phyloP scores from a whole-genome alignment of 2,113 vertebrate species.

The Heterotis niloticus region DNA sequence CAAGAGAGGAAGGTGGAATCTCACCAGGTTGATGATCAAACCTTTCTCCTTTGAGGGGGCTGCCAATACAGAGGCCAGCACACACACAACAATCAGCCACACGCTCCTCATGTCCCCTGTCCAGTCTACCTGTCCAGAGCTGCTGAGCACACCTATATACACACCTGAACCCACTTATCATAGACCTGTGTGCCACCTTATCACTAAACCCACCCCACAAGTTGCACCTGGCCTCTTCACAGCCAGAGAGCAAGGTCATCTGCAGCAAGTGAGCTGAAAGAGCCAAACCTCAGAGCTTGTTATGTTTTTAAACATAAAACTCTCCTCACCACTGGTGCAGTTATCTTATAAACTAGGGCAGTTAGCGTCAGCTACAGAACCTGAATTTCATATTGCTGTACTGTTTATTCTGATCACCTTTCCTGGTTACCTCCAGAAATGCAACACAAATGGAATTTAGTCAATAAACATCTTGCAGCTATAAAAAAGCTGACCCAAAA shows the following conservation, averaged over 20 bases:
- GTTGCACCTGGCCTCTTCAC: constrained; percentile 22
- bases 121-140: background rate
- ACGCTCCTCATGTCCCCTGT: constrained; percentile 21
- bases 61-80: constrained; percentile 22
- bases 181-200: background rate
- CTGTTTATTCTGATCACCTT: too few relatives aligned
- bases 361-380: too few relatives aligned
- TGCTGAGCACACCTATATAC: constrained; percentile 1
- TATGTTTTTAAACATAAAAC: background rate
- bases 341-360: too few relatives aligned
- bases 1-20: background rate
- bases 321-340: too few relatives aligned
- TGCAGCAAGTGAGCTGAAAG: background rate
- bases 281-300: background rate
- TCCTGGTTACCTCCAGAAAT: too few relatives aligned
- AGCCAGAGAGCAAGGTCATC: background rate
- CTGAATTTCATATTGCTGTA: too few relatives aligned
- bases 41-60: constrained; percentile 12
- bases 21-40: constrained; percentile 26
- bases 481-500: too few relatives aligned
- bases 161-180: background rate
- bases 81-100: constrained; percentile 28
- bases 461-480: too few relatives aligned
- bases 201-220: background rate
- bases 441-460: too few relatives aligned